phyloP scores from a whole-genome alignment of 2,888 invertebrate genomes.

The Toxonevra muliebris region DNA sequence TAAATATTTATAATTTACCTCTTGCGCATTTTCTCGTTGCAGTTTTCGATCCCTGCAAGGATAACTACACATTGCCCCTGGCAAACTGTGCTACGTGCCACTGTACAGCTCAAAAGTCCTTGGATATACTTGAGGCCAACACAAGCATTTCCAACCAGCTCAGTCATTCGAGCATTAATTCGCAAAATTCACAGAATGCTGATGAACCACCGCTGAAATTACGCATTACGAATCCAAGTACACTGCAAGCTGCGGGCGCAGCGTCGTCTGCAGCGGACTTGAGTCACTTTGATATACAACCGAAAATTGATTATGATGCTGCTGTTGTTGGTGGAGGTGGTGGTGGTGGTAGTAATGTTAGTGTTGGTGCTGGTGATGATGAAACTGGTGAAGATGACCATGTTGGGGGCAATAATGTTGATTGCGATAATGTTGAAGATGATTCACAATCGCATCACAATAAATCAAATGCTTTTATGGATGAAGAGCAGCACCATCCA shows the following conservation, averaged over 20 bases:
- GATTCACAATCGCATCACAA: slow-evolving; percentile 15
- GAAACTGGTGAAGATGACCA: slow-evolving; percentile 22
- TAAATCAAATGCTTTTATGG: slow-evolving; percentile 12
- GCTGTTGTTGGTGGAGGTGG: slow-evolving; percentile 8
- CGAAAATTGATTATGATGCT: slow-evolving; percentile 44
- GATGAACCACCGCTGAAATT: slow-evolving; percentile 41
- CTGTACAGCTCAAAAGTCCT: slow-evolving; percentile 45
- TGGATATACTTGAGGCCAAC: slow-evolving; percentile 39
- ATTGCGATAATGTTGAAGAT: slow-evolving; percentile 8
- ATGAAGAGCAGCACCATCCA: slow-evolving; percentile 49
- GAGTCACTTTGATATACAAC: slow-evolving; percentile 41
- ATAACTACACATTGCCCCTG: slow-evolving; percentile 48
- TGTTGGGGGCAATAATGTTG: slow-evolving; percentile 13
- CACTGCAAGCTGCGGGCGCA: slow-evolving; percentile 22
- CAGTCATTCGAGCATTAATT: slow-evolving; percentile 38
- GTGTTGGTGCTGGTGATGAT: too few relatives aligned
- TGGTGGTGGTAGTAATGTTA: too few relatives aligned
- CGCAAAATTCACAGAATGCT: slow-evolving; percentile 41
- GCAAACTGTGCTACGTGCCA: slow-evolving; percentile 41
- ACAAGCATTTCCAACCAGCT: slow-evolving; percentile 31
- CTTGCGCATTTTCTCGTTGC: slow-evolving; percentile 33
- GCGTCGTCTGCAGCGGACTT: slow-evolving; percentile 2
- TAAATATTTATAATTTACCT: background rate
- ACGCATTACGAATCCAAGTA: slow-evolving; percentile 37
- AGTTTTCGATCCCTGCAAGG: slow-evolving; percentile 55